Percentiles rank a stretch among this genome's conserved stretches.
Conservation (phyloP, 2,888 invertebrate genomes). For the Agrochola macilenta region DNA sequence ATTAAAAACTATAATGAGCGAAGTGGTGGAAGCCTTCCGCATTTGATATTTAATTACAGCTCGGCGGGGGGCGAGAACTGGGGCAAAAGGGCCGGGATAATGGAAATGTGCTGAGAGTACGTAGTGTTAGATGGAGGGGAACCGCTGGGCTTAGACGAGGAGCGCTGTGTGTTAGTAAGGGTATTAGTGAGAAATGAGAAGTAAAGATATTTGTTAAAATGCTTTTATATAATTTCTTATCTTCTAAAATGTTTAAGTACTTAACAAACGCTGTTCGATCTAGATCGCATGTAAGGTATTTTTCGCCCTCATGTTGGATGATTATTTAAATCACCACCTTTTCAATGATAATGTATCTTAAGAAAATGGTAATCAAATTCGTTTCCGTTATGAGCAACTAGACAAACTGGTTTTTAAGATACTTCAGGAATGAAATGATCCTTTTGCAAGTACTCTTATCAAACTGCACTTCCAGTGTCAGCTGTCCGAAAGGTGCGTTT, state of each 20-base stretch:
- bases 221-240: not conserved
- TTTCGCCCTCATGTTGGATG: not conserved
- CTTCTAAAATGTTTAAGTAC: not conserved
- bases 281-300: not conserved
- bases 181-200: not conserved
- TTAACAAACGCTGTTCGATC: not conserved
- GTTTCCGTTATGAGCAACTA: no score
- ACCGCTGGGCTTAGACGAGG: not conserved
- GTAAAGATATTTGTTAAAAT: not conserved
- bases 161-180: conserved; percentile 2
- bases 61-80: conserved; percentile 21
- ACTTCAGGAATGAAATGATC: not conserved
- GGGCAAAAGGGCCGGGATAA: conserved; percentile 50
- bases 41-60: conserved; percentile 66
- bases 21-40: conserved; percentile 52
- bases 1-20: conserved; percentile 64
- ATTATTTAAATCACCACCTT: not conserved
- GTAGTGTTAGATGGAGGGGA: conserved; percentile 28
- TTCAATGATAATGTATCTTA: not conserved
- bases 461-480: no score
- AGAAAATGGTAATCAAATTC: not conserved
- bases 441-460: no score
- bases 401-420: no score
- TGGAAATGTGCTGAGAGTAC: conserved; percentile 51
- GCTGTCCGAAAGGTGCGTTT: no score